Base-by-base conservation (phyloP, 2,888 invertebrate species). In the Epinotia brunnichana region DNA sequence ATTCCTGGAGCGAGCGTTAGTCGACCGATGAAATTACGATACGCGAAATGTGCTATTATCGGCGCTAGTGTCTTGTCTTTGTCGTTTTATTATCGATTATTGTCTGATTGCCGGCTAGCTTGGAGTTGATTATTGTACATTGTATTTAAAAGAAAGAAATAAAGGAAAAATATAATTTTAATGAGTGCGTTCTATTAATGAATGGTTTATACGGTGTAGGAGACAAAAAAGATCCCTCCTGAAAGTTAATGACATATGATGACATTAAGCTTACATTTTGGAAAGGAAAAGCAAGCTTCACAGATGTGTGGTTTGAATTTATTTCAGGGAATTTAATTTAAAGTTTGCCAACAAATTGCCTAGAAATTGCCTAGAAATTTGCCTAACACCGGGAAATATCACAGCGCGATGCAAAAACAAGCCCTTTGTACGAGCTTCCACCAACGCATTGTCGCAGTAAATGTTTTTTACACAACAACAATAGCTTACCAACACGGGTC, bases 1-100 rank as follows among this genome's bases (percentile, higher is more conserved):
- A 81, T 86, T 84, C 85, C 70, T 76, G 70, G 62, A 69, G 72
- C 78, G 73, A 61, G 67, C 78, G 76, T 41, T 71, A 69, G 75
- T 78, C 72, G 80, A 76, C 70, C 81, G 81, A 83, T 85, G 81
- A 85, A 85, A 86, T 86, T 85, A 85, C 85, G 82, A 83, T 81
- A 81, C 66, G 74, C 67, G 73, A 67, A 74, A 76, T 74, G 73
- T 78, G 82, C 81, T 85, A 86, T 81, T 83, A 85, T 77, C 86
- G 85, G 79, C 64, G 71, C 63, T 80, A 77, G 69, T 82, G 81
- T 84, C 85, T 83, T 64, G 70, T 35, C 67, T 51, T 54, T 60
- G 54, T 54, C n/a, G 21, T 19, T 54, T 41, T 44, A 44, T 66
- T 19, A 24, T 10, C 24, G 19, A 44, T 60, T 53, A 70, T 51